phyloP scores from a whole-genome alignment of 2,113 vertebrate genomes.

The Artemisiospiza belli region DNA sequence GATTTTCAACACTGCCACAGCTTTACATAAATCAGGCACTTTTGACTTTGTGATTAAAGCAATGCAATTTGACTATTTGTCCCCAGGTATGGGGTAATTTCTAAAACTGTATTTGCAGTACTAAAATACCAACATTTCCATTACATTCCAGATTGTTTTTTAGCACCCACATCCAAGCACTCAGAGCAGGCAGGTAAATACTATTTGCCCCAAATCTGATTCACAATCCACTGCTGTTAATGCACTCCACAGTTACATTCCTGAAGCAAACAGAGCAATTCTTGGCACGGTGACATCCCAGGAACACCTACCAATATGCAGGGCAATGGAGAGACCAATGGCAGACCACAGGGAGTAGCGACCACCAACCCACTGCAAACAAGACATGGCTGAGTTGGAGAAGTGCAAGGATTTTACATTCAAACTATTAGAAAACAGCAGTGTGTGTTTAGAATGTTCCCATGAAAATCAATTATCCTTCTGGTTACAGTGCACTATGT shows the following conservation, averaged over 20 bases:
- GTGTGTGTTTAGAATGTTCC: not conserved
- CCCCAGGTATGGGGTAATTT: not conserved
- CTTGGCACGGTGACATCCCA: not conserved
- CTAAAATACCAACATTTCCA: not conserved
- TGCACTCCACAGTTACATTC: not conserved
- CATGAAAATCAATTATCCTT: not conserved
- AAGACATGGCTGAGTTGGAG: not conserved
- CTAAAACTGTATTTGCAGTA: not conserved
- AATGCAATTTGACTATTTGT: not conserved
- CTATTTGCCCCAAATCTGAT: not conserved
- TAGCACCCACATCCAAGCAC: not conserved
- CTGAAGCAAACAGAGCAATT: not conserved
- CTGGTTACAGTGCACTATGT: not conserved
- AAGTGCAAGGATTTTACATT: not conserved
- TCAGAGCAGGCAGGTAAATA: not conserved
- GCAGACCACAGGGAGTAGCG: slow-evolving; percentile 98
- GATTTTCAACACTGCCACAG: not conserved
- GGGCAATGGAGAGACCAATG: slow-evolving; percentile 96
- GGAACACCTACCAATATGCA: slow-evolving; percentile 87
- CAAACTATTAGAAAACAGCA: not conserved
- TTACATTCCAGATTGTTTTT: not conserved
- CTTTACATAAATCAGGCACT: not conserved
- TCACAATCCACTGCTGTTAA: not conserved
- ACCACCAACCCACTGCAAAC: slow-evolving; percentile 94
- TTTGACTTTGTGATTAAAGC: not conserved